Evolutionary conservation across 2,113 vertebrate genomes (phyloP), one percentile per base, ranked within the genome.

Genomic region (Poeciliopsis turrubarensis): DNA sequence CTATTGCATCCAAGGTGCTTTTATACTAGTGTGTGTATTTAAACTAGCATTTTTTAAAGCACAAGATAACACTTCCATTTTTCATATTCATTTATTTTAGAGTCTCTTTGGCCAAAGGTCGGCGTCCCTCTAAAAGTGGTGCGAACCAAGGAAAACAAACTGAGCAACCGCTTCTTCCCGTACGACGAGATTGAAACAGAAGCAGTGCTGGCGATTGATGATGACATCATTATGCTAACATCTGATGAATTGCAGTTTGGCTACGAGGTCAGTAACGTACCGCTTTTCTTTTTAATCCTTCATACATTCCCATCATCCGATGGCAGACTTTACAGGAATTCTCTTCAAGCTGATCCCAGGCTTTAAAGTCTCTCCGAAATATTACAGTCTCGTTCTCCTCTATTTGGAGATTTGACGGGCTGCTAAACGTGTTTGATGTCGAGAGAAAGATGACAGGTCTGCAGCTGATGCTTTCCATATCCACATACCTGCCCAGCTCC

Each of bases 191-290:
- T 99, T 2, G 97, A 99, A 92, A 99, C 98, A 0, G 98, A 99
- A 86, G 97, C 97, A 0, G 98, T 99, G 39, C 88, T 99, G 65
- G 98, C 98, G 5, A 99, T 99, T 3, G 98, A 99, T 60, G 98
- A 99, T 72, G 98, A 99, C 81, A 99, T 99, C 94, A 99, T 99
- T 70, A 99, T 99, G 97, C 91, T 99, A 79, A 99, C 97, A 7
- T 98, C 98, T 0, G 98, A 99, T 62, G 98, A 99, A 85, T 95
- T 99, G 78, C 98, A 99, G 92, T 99, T 99, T 91, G 98, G 97
- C 62, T 99, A 99, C 3, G 98, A 99, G 96, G 97, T 99, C 86
- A 84, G 82, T 72, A 73, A 73, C 31, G 26, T 7, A 30, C 61
- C 41, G 39, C 15, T 62, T 31, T 31, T 19, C 14, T 61, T 61